Base-by-base conservation (phyloP, 1,140 invertebrate species). In the Magallana angulata region DNA sequence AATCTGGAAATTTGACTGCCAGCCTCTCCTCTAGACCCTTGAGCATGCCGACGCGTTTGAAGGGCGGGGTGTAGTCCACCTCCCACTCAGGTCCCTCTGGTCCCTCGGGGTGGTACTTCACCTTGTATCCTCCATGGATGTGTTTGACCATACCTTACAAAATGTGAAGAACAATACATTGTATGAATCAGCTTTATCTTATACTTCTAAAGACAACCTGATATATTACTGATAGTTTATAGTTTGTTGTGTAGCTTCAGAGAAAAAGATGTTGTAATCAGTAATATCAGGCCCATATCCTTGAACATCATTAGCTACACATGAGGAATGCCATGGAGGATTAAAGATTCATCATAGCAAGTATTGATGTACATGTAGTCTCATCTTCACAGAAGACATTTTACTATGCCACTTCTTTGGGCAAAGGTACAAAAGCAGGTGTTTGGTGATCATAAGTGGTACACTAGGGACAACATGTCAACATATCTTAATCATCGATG, bases 41-140 rank as follows among this genome's bases (percentile, higher is more conserved):
- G 88, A 99, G 97, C 98, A 99, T 99, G 16, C 97, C 96, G 6
- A 99, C 95, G 90, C 98, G 96, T 91, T 97, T 97, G 95, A 99
- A 99, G 16, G 99, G 99, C 82, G 99, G 99, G 24, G 98, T 99
- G 93, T 99, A 99, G 94, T 99, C 99, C 84, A 99, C 97, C 94
- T 98, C 97, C 88, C 92, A 93, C 82, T 96, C 97, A 90, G 97
- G 96, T 8, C 95, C 96, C 6, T 95, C 92, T 0, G 97, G 96
- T 0, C 98, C 98, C 91, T 99, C 97, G 0, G 98, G 98, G 95
- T 99, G 98, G 93, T 98, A 99, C 91, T 96, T 97, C 12, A 99
- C 94, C 92, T 97, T 97, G 93, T 97, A 96, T 0, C 95, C 95
- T 11, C 97, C 97, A 90, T 95, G 95, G 85, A 97, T 95, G 84